Base-by-base conservation (phyloP, 2,113 vertebrate genomes). In the Sakesphorus luctuosus region DNA sequence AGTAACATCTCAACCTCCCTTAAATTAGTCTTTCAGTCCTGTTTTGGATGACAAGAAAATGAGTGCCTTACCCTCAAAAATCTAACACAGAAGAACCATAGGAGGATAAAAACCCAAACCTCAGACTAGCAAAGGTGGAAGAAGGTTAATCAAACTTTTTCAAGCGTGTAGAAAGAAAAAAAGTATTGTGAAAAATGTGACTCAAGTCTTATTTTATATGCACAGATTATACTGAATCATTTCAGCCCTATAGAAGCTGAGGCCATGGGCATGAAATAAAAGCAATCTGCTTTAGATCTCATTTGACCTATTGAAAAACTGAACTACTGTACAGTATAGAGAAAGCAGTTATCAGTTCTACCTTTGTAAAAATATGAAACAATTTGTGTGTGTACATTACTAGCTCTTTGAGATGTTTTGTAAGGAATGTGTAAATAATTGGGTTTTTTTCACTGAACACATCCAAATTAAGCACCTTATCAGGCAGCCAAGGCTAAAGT, bases 91-190 rank as follows among this genome's bases (percentile, higher is more conserved):
- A 84, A 87, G 16, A 6, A 66, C 55, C 56, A 53, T 1, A 68
- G 53, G 18, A 82, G 17, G 18, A 86, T 92, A 96, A 53, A 0
- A 7, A 69, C 93, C 77, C 35, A 87, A 84, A 76, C 80, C n/a
- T 58, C 74, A 49, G 55, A 46, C 13, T 58, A 88, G 58, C 13
- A 59, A 85, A 83, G n/a, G 59, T 67, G 38, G 55, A 74, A 82
- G 31, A 68, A 87, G 36, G 71, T 94, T 88, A 95, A 85, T 73
- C 36, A 89, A 94, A 87, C 35, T 40, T 95, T 81, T 80, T 55
- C 43, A 90, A 77, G 25, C 2, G 5, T 26, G 19, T 3, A 74
- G 61, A 59, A 56, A 4, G 18, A 43, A 55, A 76, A 65, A 50
- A 43, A 59, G 31, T 16, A 43, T 18, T 73, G 24, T 31, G 17